These are phyloP conservation scores for Pangasius sanitwongsei DNA, from an alignment of 2,797 vertebrate species.

Conservation along the genomic window DNA sequence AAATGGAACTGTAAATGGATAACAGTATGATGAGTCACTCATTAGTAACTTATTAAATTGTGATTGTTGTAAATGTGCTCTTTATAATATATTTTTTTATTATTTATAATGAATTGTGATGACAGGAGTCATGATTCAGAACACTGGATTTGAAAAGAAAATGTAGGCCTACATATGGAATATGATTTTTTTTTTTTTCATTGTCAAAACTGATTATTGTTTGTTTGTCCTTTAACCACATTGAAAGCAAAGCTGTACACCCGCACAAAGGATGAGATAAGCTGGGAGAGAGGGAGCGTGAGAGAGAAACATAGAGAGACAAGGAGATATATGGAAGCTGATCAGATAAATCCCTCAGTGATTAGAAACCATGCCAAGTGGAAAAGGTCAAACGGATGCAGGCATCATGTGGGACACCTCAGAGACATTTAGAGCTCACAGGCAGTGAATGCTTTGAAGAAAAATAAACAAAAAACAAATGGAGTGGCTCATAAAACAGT, in stretches of 20 bases:
- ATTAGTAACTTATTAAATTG: not conserved
- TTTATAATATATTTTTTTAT: not conserved
- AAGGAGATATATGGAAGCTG: conserved; percentile 17
- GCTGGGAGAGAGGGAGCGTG: not conserved
- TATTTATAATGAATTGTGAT: not conserved
- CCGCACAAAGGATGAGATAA: not conserved
- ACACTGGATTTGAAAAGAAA: not conserved
- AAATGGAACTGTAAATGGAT: not conserved
- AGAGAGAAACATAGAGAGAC: not conserved
- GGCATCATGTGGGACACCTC: conserved; percentile 29
- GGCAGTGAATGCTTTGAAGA: conserved; percentile 37
- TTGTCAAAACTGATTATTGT: not conserved
- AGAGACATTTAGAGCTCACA: conserved; percentile 38
- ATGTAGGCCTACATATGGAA: not conserved
- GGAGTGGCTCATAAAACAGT: conserved; percentile 9
- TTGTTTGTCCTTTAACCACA: conserved; percentile 11
- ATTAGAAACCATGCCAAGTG: conserved; percentile 38
- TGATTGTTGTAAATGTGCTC: not conserved
- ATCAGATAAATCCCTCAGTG: conserved; percentile 48
- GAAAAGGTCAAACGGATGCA: conserved; percentile 55
- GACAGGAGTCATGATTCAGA: not conserved
- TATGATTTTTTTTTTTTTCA: not conserved
- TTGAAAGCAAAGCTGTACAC: not conserved
- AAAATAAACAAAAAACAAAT: conserved; percentile 4
- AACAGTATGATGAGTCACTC: not conserved